Base-by-base conservation (phyloP, 1,140 invertebrate genomes). In the Helicoverpa zea region DNA sequence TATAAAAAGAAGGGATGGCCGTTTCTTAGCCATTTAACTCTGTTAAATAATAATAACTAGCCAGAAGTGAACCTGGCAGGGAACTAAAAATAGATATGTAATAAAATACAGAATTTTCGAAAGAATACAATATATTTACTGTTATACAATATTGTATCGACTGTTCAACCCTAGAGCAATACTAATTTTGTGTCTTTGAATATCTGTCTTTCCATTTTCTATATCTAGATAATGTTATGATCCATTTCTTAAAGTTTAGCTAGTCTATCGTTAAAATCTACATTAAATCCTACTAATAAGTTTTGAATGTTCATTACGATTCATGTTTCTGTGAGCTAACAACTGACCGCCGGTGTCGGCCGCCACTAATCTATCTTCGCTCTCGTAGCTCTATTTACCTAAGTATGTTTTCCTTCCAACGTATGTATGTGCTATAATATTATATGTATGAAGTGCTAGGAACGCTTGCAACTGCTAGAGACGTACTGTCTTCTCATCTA, bases 401-500 rank as follows among this genome's bases (percentile, higher is more conserved):
- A 61, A 61, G 18, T 49, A 49, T 77, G 16, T 54, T 77, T 54
- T 52, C 68, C 30, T 52, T 51, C 14, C 18, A 29, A 18, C 79
- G 70, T 68, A 61, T 78, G 16, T 82, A 54, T 61, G 49, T 75
- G 74, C 70, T 79, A 52, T 64, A 43, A 30, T 64, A 64, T 76
- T 78, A 30, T 68, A 74, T 77, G 66, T 63, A 76, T 63, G 16
- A 64, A 77, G 29, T 74, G 56, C 58, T 80, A 79, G 77, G 47
- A 51, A 59, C 54, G 80, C 80, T 81, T 81, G 80, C 66, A 77
- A 81, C 72, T 68, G 51, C 75, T 77, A 77, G 12, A 49, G 3
- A 54, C 59, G 13, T 59, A 16, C 23, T 54, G 43, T 68, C 18
- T 72, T 29, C 76, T 73, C 56, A 18, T 79, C 78, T 73, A 79